phyloP scores from a whole-genome alignment of 2,888 invertebrate genomes.

The Scaeva pyrastri region DNA sequence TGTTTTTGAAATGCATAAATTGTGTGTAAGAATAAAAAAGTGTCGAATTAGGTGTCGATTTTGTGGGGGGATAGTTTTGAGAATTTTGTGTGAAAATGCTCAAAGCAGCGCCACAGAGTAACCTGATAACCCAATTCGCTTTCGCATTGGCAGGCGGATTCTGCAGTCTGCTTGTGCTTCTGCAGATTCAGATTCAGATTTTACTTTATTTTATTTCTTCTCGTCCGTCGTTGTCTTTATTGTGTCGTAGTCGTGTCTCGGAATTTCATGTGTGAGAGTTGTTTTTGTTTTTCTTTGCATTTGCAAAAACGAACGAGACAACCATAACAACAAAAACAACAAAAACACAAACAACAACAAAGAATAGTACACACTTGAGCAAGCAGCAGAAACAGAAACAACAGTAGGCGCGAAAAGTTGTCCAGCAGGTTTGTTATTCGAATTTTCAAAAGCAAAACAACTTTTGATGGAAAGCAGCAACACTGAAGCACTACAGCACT shows the following conservation, averaged over 20 bases:
- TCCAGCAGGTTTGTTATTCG: constrained; percentile 46
- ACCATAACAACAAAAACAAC: constrained; percentile 23
- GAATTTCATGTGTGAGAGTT: constrained; percentile 65
- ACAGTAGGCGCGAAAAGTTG: constrained; percentile 73
- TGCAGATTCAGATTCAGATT: constrained; percentile 40
- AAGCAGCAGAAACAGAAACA: constrained; percentile 38
- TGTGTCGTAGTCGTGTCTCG: constrained; percentile 40
- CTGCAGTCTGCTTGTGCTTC: constrained; percentile 51
- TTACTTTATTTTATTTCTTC: background rate
- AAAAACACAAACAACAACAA: constrained; percentile 14
- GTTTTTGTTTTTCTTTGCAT: constrained; percentile 58
- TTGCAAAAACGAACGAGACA: constrained; percentile 49
- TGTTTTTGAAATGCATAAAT: no score
- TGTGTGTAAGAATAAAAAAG: no score
- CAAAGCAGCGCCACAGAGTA: constrained; percentile 34
- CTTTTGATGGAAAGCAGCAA: constrained; percentile 19
- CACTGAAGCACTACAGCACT: no score
- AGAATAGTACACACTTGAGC: background rate
- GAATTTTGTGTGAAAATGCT: background rate
- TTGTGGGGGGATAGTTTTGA: background rate
- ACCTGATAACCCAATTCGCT: constrained; percentile 75
- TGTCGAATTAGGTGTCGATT: background rate
- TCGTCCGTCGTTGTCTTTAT: background rate
- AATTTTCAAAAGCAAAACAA: constrained; percentile 2
- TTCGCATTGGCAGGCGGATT: constrained; percentile 73